Evolutionary conservation across 2,113 vertebrate species (phyloP), one percentile per base, ranked within the genome.

Genomic region (Callipepla californica): DNA sequence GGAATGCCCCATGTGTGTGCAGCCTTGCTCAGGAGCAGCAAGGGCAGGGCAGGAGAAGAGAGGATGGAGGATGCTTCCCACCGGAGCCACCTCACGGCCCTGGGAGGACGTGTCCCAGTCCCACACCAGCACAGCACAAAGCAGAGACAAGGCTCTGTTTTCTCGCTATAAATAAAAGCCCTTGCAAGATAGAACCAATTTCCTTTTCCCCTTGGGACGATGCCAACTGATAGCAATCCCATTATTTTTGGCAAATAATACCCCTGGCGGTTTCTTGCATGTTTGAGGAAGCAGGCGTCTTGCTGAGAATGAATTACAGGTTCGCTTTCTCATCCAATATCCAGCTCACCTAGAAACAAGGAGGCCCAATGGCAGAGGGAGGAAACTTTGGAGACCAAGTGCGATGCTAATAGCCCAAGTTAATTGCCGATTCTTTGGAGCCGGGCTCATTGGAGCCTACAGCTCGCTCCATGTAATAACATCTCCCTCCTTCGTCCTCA

Each of bases 371-470:
- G 63, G 85, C 70, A 82, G 45, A 40, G 62, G 12, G 44, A 51
- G 28, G 53, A 57, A 87, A 72, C 68, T 86, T 82, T 1, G 26
- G 51, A 94, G 86, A 73, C 77, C 45, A 87, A 80, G 78, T 94
- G 78, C 65, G 92, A 55, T 90, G 80, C 85, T 89, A 92, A 94
- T 66, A 83, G 92, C 72, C 63, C 5, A 9, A 59, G 89, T 73
- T 95, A 92, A 95, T 89, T 90, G 80, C 87, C 11, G 6, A 65
- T 84, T 75, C 87, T 88, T 88, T 65, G 50, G 78, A 91, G 90
- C 17, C 19, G 1, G 75, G 72, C 75, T 76, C 22, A 4, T 40
- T 80, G 62, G 85, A 87, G 93, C 81, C 82, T 61, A 6, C 81
- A 90, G 92, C 85, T 95, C 61, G 1, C 81, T 89, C 82, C 62